Base-by-base conservation (phyloP, 2,888 invertebrate species). In the Drymonia ruficornis region DNA sequence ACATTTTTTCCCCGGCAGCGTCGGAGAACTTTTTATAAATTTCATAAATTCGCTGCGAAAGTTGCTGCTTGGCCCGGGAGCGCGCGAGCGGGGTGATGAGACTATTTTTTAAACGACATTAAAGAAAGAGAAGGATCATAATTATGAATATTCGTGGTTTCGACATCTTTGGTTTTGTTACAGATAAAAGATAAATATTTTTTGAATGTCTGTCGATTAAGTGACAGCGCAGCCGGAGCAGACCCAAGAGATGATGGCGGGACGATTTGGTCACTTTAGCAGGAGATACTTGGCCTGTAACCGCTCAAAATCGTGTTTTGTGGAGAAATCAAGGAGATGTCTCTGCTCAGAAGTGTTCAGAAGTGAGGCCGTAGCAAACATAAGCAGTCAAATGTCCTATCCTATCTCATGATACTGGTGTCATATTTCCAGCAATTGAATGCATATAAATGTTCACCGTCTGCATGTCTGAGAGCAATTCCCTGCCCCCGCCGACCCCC, bases 1-100 rank as follows among this genome's bases (percentile, higher is more conserved):
- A 87, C 89, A 91, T 91, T 93, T 93, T 88, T 91, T 84, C 81
- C 81, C 81, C 76, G 74, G 70, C 70, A 71, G 67, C 75, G 76
- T 56, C 43, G 55, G 56, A 78, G 81, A 90, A 91, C 86, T 91
- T 92, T 91, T 87, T 66, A 36, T 81, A 84, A 91, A 89, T 90
- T 91, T 90, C 84, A 87, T 87, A 90, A 90, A 81, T 80, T 83
- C 59, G 56, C 54, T 59, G 72, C 66, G 65, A 68, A 63, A 16
- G 29, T 29, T 29, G 16, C 9, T 11, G 2, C 16, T 16, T 3
- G 38, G 40, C 15, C 8, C 40, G 40, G 40, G 16, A 15, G 40
- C 38, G 38, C 6, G 19, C 7, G 15, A 13, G 38, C 38, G 40
- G 40, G 16, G 16, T 66, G 62, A 56, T 63, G 62, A 67, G 58